Percentiles rank a stretch among this genome's conserved stretches.
Evolutionary conservation across 2,797 vertebrate genomes (phyloP).

Genomic region (Catostomus latipinnis): DNA sequence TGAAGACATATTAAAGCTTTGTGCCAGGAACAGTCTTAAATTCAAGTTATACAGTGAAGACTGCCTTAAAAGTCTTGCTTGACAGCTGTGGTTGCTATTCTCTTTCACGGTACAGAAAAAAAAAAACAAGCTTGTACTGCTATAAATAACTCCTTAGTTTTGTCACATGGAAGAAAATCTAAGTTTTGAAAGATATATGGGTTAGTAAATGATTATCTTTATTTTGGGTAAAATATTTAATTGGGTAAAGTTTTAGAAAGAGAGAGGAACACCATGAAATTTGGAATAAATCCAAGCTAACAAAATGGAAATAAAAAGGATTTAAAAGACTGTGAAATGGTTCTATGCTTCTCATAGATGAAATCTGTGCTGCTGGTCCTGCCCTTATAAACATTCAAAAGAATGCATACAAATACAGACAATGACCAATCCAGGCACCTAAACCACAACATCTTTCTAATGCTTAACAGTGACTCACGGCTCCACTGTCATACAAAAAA

Average conservation of each 20-base stretch:
- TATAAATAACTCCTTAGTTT: no score
- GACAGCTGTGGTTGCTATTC: no score
- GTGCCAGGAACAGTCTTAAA: no score
- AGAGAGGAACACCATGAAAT: conserved; percentile 1
- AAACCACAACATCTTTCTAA: neutral
- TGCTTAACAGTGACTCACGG: neutral
- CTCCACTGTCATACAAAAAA: neutral
- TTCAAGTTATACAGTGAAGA: no score
- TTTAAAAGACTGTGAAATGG: conserved; percentile 33
- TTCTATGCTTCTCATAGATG: conserved; percentile 21
- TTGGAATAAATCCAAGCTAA: neutral
- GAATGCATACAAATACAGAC: conserved; percentile 44
- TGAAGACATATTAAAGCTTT: no score
- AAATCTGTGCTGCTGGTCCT: neutral
- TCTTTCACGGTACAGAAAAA: no score
- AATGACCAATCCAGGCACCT: conserved; percentile 23
- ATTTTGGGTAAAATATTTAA: no score
- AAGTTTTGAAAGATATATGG: no score
- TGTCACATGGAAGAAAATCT: no score
- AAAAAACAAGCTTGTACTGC: no score
- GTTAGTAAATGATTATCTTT: no score
- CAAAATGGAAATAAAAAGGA: neutral
- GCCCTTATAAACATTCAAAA: conserved; percentile 28
- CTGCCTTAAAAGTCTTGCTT: no score
- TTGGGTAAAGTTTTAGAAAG: neutral